Conservation (phyloP, 2,113 vertebrate species). For the Chaetops frenatus region DNA sequence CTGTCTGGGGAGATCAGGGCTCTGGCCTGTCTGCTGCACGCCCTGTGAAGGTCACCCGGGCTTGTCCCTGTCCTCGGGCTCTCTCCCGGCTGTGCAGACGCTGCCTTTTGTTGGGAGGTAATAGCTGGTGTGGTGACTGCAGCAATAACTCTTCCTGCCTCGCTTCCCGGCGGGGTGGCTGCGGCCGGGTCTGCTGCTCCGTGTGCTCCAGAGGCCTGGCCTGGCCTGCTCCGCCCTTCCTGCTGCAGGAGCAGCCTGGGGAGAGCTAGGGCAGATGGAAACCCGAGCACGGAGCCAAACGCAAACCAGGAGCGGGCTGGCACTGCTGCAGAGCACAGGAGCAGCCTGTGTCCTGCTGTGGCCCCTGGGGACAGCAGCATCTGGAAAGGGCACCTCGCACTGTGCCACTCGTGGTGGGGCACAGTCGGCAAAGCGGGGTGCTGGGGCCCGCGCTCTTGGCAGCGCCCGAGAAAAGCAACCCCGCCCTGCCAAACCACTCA, state of each 20-base stretch:
- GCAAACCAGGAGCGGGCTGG: fast-evolving
- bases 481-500: fast-evolving
- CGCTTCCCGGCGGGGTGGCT: not conserved
- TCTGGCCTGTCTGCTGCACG: not conserved
- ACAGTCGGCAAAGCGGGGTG: fast-evolving
- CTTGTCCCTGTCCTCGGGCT: not conserved
- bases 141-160: constrained; percentile 17
- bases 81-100: not conserved
- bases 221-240: too few relatives aligned
- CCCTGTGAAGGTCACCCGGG: constrained; percentile 31
- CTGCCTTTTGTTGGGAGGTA: constrained; percentile 39
- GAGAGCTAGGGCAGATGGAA: not conserved
- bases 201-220: not conserved
- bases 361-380: not conserved
- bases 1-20: constrained; percentile 19
- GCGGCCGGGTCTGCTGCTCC: not conserved
- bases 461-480: not conserved
- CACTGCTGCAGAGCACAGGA: not conserved
- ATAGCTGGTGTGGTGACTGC: constrained; percentile 6
- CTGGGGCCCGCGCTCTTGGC: not conserved
- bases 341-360: not conserved
- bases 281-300: fast-evolving
- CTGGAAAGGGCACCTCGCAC: not conserved
- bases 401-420: fast-evolving
- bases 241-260: fast-evolving